Percentiles rank a stretch among this genome's conserved stretches.
These are phyloP conservation scores for Idaea aversata DNA, from an alignment of 2,888 invertebrate genomes.

Conservation along the genomic window DNA sequence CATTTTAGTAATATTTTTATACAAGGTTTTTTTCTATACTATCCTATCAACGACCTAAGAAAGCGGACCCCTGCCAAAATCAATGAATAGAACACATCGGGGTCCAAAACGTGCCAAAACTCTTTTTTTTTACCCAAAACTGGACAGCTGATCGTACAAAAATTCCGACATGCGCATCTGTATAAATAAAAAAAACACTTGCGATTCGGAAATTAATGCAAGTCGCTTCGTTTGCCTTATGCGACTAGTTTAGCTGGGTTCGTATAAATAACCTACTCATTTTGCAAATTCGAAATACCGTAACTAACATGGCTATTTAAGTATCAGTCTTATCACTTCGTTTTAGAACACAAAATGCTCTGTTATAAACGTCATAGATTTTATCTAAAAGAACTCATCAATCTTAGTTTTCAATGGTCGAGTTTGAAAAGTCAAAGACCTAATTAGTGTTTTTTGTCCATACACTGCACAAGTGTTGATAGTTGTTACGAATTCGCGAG, in stretches of 20 bases:
- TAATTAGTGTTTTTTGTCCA: constrained; percentile 60
- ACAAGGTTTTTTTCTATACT: too few species aligned
- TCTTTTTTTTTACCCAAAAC: too few species aligned
- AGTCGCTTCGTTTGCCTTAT: not conserved
- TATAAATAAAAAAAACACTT: too few species aligned
- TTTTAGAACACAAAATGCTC: not conserved
- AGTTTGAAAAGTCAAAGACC: constrained; percentile 57
- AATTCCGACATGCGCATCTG: too few species aligned
- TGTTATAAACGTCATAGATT: not conserved
- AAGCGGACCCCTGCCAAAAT: too few species aligned
- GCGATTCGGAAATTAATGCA: not conserved
- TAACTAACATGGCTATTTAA: not conserved
- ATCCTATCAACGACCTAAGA: too few species aligned
- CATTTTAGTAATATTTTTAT: too few species aligned
- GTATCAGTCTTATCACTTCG: not conserved
- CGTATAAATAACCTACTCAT: not conserved
- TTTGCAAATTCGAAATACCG: not conserved
- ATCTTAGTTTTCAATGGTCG: constrained; percentile 38
- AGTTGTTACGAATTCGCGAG: constrained; percentile 52
- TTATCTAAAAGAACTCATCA: not conserved
- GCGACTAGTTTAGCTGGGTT: not conserved
- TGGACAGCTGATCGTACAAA: too few species aligned
- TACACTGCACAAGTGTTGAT: constrained; percentile 56
- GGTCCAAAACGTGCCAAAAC: too few species aligned
- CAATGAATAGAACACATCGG: too few species aligned